Evolutionary conservation across 2,113 vertebrate species (phyloP).

Genomic region (Cinclus cinclus): DNA sequence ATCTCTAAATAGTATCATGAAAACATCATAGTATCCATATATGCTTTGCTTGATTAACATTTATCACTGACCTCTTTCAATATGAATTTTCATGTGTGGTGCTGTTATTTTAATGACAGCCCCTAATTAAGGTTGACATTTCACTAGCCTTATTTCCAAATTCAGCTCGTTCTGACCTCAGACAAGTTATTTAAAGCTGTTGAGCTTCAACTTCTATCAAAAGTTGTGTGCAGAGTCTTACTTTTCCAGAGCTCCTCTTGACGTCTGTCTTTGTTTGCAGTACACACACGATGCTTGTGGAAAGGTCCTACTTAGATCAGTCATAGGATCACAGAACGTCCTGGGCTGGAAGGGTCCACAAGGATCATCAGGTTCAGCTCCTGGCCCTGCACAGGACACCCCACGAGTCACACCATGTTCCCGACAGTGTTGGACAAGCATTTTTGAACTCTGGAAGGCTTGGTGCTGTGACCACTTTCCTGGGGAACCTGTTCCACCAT

Average conservation of each 20-base stretch:
- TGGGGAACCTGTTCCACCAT: not conserved
- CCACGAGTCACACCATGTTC: not conserved
- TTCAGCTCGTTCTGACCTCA: not conserved
- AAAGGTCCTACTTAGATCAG: not conserved
- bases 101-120: not conserved
- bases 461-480: not conserved
- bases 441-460: not conserved
- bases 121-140: slow-evolving; percentile 7
- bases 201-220: not conserved
- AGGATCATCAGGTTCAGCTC: not conserved
- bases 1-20: not conserved
- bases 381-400: not conserved
- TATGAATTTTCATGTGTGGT: not conserved
- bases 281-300: not conserved
- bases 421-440: not conserved
- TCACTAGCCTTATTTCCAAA: not conserved
- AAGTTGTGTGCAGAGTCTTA: not conserved
- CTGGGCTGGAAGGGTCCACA: not conserved
- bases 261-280: not conserved
- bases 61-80: slow-evolving; percentile 2
- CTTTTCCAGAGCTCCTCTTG: not conserved
- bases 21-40: not conserved
- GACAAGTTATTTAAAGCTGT: not conserved
- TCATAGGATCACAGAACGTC: not conserved
- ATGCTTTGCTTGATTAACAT: not conserved